Base-by-base conservation (phyloP, 1,140 invertebrate genomes). In the Brachionus rubens region DNA sequence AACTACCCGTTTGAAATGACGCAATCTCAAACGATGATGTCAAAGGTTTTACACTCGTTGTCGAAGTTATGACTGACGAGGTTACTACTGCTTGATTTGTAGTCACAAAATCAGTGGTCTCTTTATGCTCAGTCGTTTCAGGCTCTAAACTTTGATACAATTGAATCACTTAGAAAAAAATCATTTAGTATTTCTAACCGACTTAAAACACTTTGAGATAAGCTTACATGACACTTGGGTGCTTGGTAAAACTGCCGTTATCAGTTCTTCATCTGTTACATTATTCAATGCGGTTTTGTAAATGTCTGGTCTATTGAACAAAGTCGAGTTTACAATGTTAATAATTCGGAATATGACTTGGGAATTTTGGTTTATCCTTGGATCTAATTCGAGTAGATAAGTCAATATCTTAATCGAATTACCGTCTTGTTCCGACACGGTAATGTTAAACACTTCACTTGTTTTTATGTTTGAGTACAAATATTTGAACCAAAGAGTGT, bases 321-420 rank as follows among this genome's bases (percentile, higher is more conserved):
- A 21, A n/a, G 68, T 72, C 19, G 12, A 28, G 28, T 72, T 72
- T 1, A 72, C 46, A 19, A 26, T 72, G 3, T 72, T 41, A 10
- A 72, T 48, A 16, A 72, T n/a, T 72, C 50, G 48, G 2, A 50
- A 24, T n/a, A 72, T n/a, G 21, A 72, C 40, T 41, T 50, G 68
- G 33, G 68, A 72, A 54, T 72, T 72, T 72, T 72, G 68, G n/a
- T 33, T 48, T 50, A 72, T 72, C n/a, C 68, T 48, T 4, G 68
- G 46, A 30, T 72, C 68, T 12, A 72, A 33, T 41, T 72, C 24
- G 21, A 72, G 16, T 2, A 72, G 33, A 72, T 72, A 72, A 26
- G 26, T 28, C 5, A 72, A 9, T 26, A 52, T 30, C 41, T 40
- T 7, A 24, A 65, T 12, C 9, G 24, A 14, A 24, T 65, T 26